These are phyloP conservation scores for Mergus octosetaceus DNA, from an alignment of 2,797 vertebrate species.

Conservation along the genomic window DNA sequence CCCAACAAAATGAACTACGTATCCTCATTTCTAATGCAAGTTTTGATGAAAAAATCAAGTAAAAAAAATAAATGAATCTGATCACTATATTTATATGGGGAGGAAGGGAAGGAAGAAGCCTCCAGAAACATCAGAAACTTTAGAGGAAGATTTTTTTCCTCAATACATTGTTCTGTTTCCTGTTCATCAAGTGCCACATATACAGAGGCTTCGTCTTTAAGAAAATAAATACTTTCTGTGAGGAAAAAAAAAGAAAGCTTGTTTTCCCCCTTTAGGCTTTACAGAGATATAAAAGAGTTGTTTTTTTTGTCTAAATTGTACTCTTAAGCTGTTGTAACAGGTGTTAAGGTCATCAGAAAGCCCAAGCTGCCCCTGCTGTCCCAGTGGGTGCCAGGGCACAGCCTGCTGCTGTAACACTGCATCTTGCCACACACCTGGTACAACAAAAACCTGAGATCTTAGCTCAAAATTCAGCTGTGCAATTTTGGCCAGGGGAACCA, in stretches of 20 bases:
- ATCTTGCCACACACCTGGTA: no score
- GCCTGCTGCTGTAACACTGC: accelerated
- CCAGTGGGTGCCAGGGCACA: no score
- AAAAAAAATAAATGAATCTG: neutral
- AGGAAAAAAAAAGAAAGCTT: neutral
- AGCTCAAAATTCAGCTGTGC: accelerated
- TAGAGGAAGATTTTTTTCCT: neutral
- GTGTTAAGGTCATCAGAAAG: neutral
- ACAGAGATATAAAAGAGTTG: neutral
- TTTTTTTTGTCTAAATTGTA: no score
- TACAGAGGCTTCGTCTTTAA: neutral
- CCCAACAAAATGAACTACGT: neutral
- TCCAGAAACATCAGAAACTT: neutral
- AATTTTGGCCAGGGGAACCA: accelerated
- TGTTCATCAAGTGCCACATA: neutral
- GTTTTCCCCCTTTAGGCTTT: neutral
- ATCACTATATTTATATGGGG: neutral
- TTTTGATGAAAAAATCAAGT: neutral
- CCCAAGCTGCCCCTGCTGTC: neutral
- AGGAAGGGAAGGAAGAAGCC: neutral
- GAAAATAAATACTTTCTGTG: neutral
- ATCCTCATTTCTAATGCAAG: neutral
- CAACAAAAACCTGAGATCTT: neutral
- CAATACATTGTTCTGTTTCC: neutral
- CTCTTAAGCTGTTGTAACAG: no score